A percentile compares a stretch with the other conserved stretches of the same genome.
Evolutionary conservation across 1,140 invertebrate species (phyloP).

Genomic region (Sarcophaga bullata): DNA sequence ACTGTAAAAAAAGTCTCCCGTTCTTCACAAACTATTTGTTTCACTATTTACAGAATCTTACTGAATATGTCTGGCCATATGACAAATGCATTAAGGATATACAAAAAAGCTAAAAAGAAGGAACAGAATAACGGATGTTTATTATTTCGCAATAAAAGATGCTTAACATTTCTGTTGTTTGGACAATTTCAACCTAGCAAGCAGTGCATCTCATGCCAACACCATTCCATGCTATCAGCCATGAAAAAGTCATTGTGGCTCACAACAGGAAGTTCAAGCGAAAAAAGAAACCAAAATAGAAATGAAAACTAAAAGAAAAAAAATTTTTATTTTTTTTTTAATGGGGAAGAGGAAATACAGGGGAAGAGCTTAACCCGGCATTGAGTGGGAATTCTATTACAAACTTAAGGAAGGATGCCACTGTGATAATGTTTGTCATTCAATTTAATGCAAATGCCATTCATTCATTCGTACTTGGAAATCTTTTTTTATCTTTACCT

Average conservation of each 20-base stretch:
- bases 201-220: background rate
- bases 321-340: too few relatives aligned
- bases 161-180: too few relatives aligned
- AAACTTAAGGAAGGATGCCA: constrained; percentile 9
- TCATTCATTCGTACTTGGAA: background rate
- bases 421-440: background rate
- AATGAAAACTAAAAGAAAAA: too few relatives aligned
- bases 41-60: too few relatives aligned
- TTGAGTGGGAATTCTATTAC: background rate
- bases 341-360: background rate
- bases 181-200: background rate
- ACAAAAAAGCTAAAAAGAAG: background rate
- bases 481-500: too few relatives aligned
- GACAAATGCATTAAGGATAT: constrained; percentile 24
- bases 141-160: too few relatives aligned
- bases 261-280: background rate
- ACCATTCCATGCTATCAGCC: background rate
- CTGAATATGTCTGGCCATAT: background rate
- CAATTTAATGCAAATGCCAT: constrained; percentile 41
- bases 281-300: background rate
- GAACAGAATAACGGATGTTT: too few relatives aligned
- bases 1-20: too few relatives aligned
- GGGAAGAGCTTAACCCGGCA: background rate
- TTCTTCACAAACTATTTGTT: too few relatives aligned
- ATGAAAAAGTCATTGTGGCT: background rate